Evolutionary conservation across 1,140 invertebrate species (phyloP), one percentile per base, ranked within the genome.

Genomic region (Rhagoletis zephyria): DNA sequence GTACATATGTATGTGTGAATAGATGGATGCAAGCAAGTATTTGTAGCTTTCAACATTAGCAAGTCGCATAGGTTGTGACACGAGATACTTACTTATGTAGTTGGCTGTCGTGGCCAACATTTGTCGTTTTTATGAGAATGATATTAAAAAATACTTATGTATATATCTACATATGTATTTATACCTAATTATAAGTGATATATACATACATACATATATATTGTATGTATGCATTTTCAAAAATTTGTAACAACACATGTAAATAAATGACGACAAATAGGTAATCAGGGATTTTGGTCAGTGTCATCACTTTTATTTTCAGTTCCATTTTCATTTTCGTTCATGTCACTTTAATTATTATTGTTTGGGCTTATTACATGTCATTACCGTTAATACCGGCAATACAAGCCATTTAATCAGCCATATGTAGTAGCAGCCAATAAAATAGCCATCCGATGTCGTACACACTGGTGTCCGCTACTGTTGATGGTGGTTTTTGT

Each of bases 321-420:
- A 81, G 74, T 42, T 56, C 48, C 48, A 77, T 77, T 77, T 77
- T 81, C 74, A 56, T 81, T 81, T 81, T 56, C 45, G 74, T 81
- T 81, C 74, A 81, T 81, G 48, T 81, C 74, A 81, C 48, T 59
- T 81, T 81, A 81, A 81, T 81, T 81, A 81, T 81, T 81, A 81
- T 56, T 56, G 74, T 81, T 30, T 81, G 74, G 74, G 74, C 74
- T 81, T 81, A 81, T 81, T 81, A 81, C n/a, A 56, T 81, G 74
- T 59, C 74, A 81, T 81, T 81, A 81, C 48, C 74, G 74, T 81
- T 81, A 81, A 81, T 81, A 81, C 74, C 74, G 14, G 74, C 74
- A 51, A 81, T 81, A 81, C 48, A 81, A 81, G 74, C 74, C n/a
- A 59, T 81, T 81, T 81, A 81, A 81, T 81, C 74, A 81, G 74